Conservation (phyloP, 2,888 invertebrate genomes). For the Oasisia sp. region DNA sequence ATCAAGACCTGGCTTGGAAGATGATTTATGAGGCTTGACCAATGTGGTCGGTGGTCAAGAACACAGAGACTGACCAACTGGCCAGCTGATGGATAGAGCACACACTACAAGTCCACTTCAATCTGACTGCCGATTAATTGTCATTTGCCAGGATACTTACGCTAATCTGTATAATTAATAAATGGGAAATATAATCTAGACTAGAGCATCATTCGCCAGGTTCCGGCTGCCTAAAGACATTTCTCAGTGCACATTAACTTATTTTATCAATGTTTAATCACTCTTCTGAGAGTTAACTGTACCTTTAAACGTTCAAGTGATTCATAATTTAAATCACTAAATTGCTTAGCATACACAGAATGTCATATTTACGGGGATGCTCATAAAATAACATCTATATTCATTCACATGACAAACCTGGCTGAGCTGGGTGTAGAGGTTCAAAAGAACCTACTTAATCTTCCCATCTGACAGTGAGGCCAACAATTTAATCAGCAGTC, state of each 20-base stretch:
- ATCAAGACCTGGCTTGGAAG: neutral
- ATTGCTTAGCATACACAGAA: neutral
- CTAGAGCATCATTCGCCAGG: neutral
- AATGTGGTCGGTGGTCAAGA: neutral
- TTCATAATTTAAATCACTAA: neutral
- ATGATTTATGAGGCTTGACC: neutral
- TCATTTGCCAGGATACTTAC: neutral
- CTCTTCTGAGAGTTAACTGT: neutral
- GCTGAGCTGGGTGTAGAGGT: neutral
- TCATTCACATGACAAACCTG: neutral
- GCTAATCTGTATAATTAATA: neutral
- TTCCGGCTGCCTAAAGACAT: neutral
- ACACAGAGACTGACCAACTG: neutral
- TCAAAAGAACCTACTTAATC: slow-evolving; percentile 12
- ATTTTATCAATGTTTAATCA: neutral
- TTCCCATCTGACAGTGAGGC: neutral
- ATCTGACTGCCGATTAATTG: neutral
- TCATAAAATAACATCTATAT: neutral
- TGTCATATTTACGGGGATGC: neutral
- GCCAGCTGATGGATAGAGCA: neutral
- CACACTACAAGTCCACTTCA: neutral
- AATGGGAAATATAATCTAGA: neutral
- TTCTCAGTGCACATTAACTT: neutral
- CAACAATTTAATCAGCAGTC: slow-evolving; percentile 12
- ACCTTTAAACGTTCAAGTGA: neutral